phyloP scores from a whole-genome alignment of 2,113 vertebrate species.

The Dinomys branickii region DNA sequence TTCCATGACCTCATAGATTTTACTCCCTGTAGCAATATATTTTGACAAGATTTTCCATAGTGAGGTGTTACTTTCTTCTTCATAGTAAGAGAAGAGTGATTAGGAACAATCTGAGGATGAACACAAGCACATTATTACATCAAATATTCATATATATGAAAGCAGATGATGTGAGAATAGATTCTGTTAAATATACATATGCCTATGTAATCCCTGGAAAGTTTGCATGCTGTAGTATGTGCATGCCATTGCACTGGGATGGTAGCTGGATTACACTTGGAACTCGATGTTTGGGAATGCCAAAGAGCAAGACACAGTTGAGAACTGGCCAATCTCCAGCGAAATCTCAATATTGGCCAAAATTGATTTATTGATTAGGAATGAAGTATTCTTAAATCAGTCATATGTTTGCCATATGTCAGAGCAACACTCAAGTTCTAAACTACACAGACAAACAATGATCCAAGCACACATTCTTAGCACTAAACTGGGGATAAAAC shows the following conservation, averaged over 20 bases:
- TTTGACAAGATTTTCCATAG: slow-evolving; percentile 7
- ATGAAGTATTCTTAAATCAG: not conserved
- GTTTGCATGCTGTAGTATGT: not conserved
- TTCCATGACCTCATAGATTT: not conserved
- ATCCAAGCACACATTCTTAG: not conserved
- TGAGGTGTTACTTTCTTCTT: not conserved
- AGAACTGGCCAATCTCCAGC: not conserved
- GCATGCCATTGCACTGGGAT: not conserved
- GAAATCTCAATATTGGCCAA: not conserved
- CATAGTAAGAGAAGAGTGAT: not conserved
- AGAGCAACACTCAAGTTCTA: not conserved
- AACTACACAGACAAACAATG: not conserved
- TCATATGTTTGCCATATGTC: not conserved
- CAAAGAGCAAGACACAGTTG: not conserved
- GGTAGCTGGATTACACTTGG: not conserved
- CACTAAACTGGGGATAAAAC: not conserved
- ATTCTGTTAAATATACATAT: not conserved
- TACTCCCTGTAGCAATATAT: not conserved
- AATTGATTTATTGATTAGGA: not conserved
- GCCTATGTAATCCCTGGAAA: not conserved
- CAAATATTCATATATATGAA: not conserved
- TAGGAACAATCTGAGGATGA: not conserved
- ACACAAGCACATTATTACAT: not conserved
- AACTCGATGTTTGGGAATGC: not conserved
- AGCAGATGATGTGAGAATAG: not conserved